Evolutionary conservation across 2,113 vertebrate species (phyloP).

Genomic region (Oreochromis tanganicae): DNA sequence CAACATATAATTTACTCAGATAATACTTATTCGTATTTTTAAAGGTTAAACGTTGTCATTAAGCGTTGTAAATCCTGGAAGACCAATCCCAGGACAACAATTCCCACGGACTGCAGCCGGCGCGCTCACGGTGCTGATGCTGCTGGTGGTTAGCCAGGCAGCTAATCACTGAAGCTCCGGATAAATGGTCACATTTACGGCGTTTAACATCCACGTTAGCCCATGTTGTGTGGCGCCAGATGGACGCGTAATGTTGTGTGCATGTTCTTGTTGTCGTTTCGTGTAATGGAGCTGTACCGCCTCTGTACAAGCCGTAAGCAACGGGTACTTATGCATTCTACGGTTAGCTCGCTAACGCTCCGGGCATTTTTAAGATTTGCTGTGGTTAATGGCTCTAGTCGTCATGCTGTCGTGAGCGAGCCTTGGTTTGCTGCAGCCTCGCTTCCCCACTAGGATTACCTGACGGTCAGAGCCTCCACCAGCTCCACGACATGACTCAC

Average conservation of each 20-base stretch:
- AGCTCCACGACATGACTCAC: neutral
- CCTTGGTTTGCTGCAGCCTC: neutral
- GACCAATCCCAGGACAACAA: fast-evolving
- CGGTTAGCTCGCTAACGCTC: neutral
- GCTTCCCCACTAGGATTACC: neutral
- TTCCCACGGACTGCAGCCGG: fast-evolving
- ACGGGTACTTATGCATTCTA: neutral
- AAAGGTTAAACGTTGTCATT: neutral
- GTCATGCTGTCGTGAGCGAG: neutral
- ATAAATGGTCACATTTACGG: neutral
- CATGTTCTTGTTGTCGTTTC: neutral
- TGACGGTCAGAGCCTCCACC: neutral
- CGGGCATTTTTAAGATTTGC: neutral
- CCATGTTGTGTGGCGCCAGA: neutral
- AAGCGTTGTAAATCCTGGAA: neutral
- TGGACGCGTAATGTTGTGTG: neutral
- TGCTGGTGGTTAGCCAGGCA: neutral
- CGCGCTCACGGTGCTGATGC: neutral
- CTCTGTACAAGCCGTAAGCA: neutral
- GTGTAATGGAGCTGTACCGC: neutral
- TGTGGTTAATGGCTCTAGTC: neutral
- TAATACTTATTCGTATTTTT: neutral
- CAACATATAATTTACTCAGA: fast-evolving
- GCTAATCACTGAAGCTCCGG: neutral
- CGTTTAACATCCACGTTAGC: neutral